Evolutionary conservation across 2,797 vertebrate genomes (phyloP).

Genomic region (Sebastes matsubarae): DNA sequence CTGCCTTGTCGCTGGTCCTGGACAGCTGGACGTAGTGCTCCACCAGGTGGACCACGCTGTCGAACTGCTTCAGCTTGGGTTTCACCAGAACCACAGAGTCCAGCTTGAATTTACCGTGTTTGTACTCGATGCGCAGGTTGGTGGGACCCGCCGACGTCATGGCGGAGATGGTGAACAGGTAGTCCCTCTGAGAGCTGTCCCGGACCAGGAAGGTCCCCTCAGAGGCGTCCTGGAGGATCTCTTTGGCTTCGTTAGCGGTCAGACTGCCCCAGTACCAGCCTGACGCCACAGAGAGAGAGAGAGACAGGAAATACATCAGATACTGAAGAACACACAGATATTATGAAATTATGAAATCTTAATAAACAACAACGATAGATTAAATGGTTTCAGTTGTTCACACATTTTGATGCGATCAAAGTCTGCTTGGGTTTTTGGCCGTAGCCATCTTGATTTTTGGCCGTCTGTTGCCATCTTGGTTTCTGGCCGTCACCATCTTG

Average conservation of each 20-base stretch:
- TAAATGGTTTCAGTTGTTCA: too few relatives aligned
- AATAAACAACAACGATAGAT: too few relatives aligned
- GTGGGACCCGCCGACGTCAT: conserved; percentile 96
- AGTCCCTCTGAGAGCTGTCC: conserved; percentile 94
- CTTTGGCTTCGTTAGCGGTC: conserved; percentile 93
- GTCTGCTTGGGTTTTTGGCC: too few relatives aligned
- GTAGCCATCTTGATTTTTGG: too few relatives aligned
- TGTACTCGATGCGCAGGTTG: conserved; percentile 94
- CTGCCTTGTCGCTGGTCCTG: conserved; percentile 77
- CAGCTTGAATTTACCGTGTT: conserved; percentile 94
- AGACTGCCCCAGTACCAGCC: conserved; percentile 98
- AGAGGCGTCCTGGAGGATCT: conserved; percentile 89
- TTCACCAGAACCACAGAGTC: conserved; percentile 94
- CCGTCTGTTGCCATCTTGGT: too few relatives aligned
- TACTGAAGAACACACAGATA: too few relatives aligned
- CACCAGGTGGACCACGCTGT: conserved; percentile 95
- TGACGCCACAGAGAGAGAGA: conserved; percentile 53
- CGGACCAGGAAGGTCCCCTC: conserved; percentile 96
- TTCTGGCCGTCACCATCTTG: too few relatives aligned
- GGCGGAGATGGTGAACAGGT: conserved; percentile 95
- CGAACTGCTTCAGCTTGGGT: conserved; percentile 93
- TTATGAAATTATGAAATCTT: too few relatives aligned
- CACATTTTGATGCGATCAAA: too few relatives aligned
- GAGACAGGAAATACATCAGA: background rate
- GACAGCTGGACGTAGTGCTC: conserved; percentile 94